Conservation (phyloP, 2,888 invertebrate species). For the Sthenelais limicola region DNA sequence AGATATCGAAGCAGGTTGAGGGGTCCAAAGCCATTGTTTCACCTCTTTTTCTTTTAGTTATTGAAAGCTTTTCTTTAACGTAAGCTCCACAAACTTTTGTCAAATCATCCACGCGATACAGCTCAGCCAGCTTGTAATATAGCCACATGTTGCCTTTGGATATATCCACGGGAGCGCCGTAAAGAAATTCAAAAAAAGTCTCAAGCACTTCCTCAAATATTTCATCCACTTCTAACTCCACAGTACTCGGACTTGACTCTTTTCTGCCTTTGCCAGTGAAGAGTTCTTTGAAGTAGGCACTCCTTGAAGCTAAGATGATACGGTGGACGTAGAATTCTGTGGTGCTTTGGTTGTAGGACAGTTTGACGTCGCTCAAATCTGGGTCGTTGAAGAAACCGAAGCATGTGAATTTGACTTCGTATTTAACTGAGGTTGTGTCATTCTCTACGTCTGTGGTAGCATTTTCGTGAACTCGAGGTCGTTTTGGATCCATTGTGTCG, state of each 20-base stretch:
- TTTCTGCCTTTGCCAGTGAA: neutral
- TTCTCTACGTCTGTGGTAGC: neutral
- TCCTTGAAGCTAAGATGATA: conserved; percentile 2
- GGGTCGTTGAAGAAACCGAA: conserved; percentile 20
- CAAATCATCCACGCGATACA: conserved; percentile 21
- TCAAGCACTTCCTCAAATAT: conserved; percentile 17
- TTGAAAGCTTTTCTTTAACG: neutral
- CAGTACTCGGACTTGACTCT: neutral
- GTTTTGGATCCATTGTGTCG: no score
- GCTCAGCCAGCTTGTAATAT: conserved; percentile 16
- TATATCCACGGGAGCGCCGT: conserved; percentile 2
- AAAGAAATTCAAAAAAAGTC: conserved; percentile 16
- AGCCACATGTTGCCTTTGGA: conserved; percentile 29
- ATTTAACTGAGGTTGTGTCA: neutral
- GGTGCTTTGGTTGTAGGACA: conserved; percentile 1
- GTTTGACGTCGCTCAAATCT: conserved; percentile 4
- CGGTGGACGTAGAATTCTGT: neutral
- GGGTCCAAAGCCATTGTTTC: neutral
- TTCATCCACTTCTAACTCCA: neutral
- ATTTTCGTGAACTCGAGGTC: no score
- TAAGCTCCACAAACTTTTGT: conserved; percentile 25
- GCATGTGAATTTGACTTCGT: conserved; percentile 30
- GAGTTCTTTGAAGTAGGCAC: conserved; percentile 9
- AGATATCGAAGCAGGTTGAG: neutral
- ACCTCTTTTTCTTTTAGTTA: neutral